A percentile compares a stretch with the other conserved stretches of the same genome.
These are phyloP conservation scores for Tarsius wallacei DNA, from an alignment of 2,797 vertebrate species.

Conservation along the genomic window DNA sequence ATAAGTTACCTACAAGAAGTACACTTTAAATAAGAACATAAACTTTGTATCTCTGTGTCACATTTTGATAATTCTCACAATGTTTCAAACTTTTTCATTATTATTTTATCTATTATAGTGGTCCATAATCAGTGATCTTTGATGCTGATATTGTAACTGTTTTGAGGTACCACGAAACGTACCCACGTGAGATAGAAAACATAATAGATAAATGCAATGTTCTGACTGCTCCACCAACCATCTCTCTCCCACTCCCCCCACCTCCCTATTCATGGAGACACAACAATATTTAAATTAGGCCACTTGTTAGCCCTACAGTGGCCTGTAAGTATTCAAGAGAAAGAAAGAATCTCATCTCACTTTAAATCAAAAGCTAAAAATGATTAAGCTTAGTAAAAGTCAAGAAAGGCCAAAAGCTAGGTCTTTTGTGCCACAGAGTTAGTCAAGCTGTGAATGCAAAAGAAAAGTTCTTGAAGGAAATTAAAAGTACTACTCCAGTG, in stretches of 20 bases:
- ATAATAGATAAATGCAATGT: background rate
- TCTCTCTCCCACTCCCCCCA: background rate
- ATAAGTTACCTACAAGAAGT: background rate
- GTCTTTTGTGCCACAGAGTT: background rate
- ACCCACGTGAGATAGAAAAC: background rate
- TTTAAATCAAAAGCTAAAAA: background rate
- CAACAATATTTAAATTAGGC: background rate
- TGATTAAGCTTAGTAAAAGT: background rate
- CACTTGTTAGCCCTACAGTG: background rate
- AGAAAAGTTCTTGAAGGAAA: background rate
- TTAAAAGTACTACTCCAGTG: background rate
- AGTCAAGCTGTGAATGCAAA: background rate
- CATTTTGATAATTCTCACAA: background rate
- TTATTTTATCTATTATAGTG: background rate
- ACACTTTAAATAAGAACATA: background rate
- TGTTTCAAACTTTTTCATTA: no score
- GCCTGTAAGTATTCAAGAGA: background rate
- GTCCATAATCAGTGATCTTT: background rate
- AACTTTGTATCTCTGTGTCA: background rate
- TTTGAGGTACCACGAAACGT: background rate
- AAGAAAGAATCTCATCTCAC: background rate
- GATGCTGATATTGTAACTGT: no score
- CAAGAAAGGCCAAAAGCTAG: background rate
- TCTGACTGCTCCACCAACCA: background rate
- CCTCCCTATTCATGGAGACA: background rate